phyloP scores from a whole-genome alignment of 2,797 vertebrate genomes.

The Urosaurus nigricauda region DNA sequence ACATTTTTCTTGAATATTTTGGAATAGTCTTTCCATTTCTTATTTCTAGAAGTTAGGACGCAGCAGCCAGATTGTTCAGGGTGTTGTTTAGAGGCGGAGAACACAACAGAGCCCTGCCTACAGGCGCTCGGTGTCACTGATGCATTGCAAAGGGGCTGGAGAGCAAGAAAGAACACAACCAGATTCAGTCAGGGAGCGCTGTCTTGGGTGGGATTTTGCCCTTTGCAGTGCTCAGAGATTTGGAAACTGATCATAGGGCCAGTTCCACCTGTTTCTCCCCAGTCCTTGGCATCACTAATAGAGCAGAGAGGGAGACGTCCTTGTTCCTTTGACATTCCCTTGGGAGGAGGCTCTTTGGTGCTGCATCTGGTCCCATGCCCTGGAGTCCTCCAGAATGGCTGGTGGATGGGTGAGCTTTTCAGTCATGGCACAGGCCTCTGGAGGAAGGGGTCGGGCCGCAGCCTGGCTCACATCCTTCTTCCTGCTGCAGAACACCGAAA shows the following conservation, averaged over 20 bases:
- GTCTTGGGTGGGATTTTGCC: not conserved
- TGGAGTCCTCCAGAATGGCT: not conserved
- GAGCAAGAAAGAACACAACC: fast-evolving
- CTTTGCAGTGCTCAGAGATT: not conserved
- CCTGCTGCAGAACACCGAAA: constrained; percentile 91
- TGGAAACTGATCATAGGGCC: not conserved
- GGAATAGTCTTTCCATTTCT: too few relatives aligned
- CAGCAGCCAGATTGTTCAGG: too few relatives aligned
- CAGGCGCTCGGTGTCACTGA: too few relatives aligned
- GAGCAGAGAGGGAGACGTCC: not conserved
- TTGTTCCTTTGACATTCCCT: not conserved
- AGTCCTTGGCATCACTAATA: not conserved
- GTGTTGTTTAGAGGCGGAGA: too few relatives aligned
- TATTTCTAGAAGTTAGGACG: too few relatives aligned
- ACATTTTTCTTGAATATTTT: too few relatives aligned
- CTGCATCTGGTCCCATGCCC: not conserved
- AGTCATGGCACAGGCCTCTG: not conserved
- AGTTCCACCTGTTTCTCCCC: not conserved
- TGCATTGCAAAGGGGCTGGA: not conserved
- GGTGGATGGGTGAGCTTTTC: not conserved
- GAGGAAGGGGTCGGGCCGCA: not conserved
- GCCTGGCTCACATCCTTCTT: not conserved
- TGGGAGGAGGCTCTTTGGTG: not conserved
- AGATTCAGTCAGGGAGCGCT: not conserved
- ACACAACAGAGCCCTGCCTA: too few relatives aligned